Conservation (phyloP, 2,113 vertebrate genomes). For the Rhinolophus ferrumequinum region DNA sequence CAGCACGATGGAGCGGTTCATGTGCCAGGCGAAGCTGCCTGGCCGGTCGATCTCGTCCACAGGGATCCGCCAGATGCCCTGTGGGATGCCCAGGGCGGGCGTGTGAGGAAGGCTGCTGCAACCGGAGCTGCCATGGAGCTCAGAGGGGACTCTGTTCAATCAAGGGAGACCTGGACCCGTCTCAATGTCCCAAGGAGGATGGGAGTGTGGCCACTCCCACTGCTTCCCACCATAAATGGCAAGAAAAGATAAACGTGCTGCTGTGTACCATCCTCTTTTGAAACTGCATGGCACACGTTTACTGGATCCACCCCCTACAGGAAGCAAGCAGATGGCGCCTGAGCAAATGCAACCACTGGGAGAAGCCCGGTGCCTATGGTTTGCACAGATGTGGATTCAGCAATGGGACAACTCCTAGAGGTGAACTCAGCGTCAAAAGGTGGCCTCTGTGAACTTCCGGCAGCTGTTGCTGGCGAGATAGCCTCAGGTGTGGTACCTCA, state of each 20-base stretch:
- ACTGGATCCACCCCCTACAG: rapidly evolving
- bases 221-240: rapidly evolving
- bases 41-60: constrained; percentile 99
- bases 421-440: neutral
- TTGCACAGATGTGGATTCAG: neutral
- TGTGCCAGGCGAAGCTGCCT: constrained; percentile 99
- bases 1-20: constrained; percentile 98
- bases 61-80: constrained; percentile 99
- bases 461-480: neutral
- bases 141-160: neutral
- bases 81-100: neutral
- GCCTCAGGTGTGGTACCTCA: neutral
- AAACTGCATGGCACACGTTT: rapidly evolving
- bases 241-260: rapidly evolving
- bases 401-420: neutral
- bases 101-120: neutral
- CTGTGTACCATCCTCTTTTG: rapidly evolving
- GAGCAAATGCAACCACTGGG: neutral
- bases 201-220: rapidly evolving
- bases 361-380: rapidly evolving
- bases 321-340: rapidly evolving
- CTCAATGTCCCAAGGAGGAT: neutral
- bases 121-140: neutral
- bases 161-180: neutral
- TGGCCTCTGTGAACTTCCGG: rapidly evolving